Evolutionary conservation across 2,888 invertebrate genomes (phyloP).

Genomic region (Allolobophora icterica): DNA sequence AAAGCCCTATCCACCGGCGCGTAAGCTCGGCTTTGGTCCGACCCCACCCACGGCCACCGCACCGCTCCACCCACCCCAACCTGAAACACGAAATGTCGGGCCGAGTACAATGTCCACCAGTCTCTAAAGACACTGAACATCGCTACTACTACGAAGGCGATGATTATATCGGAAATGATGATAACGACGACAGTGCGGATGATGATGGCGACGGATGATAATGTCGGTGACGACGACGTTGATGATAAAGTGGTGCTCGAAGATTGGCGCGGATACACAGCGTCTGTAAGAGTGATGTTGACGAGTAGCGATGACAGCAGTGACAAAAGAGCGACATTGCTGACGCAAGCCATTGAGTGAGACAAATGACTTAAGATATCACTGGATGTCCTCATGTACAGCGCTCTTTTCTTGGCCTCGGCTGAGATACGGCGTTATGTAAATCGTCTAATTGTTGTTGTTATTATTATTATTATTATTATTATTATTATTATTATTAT

Average conservation of each 20-base stretch:
- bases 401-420: too few species aligned
- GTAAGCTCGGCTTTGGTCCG: constrained; percentile 27
- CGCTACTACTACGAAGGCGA: neutral
- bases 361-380: neutral
- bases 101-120: neutral
- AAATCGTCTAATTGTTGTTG: too few species aligned
- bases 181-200: neutral
- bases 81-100: neutral
- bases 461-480: too few species aligned
- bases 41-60: neutral
- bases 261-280: neutral
- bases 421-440: too few species aligned
- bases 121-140: neutral
- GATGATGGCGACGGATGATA: neutral
- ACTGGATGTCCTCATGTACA: neutral
- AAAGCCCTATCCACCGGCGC: constrained; percentile 6
- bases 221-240: neutral
- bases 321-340: too few species aligned
- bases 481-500: too few species aligned
- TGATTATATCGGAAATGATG: neutral
- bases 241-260: neutral
- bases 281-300: neutral
- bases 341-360: too few species aligned
- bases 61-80: neutral
- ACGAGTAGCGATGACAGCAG: too few species aligned